Evolutionary conservation across 2,797 vertebrate species (phyloP), one percentile per base, ranked within the genome.

Genomic region (Coccyzus lansbergi): DNA sequence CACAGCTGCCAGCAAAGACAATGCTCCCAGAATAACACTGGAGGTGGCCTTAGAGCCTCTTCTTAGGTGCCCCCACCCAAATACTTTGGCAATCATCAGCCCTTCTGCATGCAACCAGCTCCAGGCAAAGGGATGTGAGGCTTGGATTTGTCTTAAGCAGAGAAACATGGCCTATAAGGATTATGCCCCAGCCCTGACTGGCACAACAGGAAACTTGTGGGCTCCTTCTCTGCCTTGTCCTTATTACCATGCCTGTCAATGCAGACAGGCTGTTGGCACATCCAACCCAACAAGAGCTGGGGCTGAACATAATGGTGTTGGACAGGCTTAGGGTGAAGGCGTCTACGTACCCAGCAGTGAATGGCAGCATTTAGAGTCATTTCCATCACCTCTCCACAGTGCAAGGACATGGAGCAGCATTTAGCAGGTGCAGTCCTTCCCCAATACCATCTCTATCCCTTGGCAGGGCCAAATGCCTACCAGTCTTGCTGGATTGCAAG

Each of bases 261-360:
- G 25, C 15, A 26, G 34, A 62, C 26, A 86, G 24, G 34, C 8
- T 65, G 19, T 22, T 58, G 82, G 51, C 64, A 77, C 10, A 85
- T 51, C 21, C 8, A 33, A 36, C 21, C 31, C 13, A 5, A 4
- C 0, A 0, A 74, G 26, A 13, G 26, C n/a, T 48, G 71, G 21
- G 80, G 15, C 0, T 0, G 33, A 75, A 36, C 36, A 17, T 69
- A 36, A 33, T 19, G 25, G 12, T 20, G 0, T 48, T 6, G 18
- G 36, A 36, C 13, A 44, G 29, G 19, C 24, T 46, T 58, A n/a
- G 15, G 15, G 20, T 1, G 1, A 71, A 62, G 18, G 1, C 5
- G 9, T 18, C 1, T 13, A 16, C 7, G 51, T 13, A 49, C 15
- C 26, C 11, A 31, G 19, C n/a, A 60, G 21, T 15, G 21, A 34